Evolutionary conservation across 2,113 vertebrate genomes (phyloP), one percentile per base, ranked within the genome.

Genomic region (Serilophus lunatus): DNA sequence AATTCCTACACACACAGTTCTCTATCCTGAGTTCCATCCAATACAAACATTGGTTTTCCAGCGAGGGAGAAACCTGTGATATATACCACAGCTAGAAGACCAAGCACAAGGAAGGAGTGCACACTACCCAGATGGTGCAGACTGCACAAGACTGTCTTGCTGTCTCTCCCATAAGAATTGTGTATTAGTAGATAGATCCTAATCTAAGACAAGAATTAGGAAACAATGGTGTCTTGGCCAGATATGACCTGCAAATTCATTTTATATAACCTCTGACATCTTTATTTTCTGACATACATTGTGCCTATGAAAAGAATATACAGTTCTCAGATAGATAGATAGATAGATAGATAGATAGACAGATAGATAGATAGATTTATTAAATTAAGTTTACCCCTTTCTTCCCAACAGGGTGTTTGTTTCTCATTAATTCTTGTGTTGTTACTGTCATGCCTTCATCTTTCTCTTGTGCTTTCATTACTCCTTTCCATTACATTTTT

Each of bases 31-130:
- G 25, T 29, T 60, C 44, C 24, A 74, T 90, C 85, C 93, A 96
- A 88, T 20, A 25, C 24, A 97, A 96, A 95, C 51, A 93, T 0
- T 35, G 35, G n/a, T 45, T 86, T 96, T 86, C 66, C 64, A 86
- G 53, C 1, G 9, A 38, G 42, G 47, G 50, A 83, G 54, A 94
- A 80, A 65, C 17, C 82, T 74, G 35, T 56, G 47, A 18, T 86
- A 68, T 53, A 33, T 66, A 28, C 51, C 36, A 56, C 40, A 88
- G 47, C 22, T 65, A 68, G 29, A 91, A 83, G 31, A 40, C 33
- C 47, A 74, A 54, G 42, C 24, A 18, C 49, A 56, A 51, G 29
- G 23, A 9, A 92, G 35, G 13, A 36, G 20, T 12, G 18, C 38
- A 40, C 1, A 3, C 53, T 63, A 9, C 20, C 12, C 63, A 53